These are phyloP conservation scores for Lepilemur ruficaudatus DNA, from an alignment of 2,797 vertebrate genomes.

Conservation along the genomic window DNA sequence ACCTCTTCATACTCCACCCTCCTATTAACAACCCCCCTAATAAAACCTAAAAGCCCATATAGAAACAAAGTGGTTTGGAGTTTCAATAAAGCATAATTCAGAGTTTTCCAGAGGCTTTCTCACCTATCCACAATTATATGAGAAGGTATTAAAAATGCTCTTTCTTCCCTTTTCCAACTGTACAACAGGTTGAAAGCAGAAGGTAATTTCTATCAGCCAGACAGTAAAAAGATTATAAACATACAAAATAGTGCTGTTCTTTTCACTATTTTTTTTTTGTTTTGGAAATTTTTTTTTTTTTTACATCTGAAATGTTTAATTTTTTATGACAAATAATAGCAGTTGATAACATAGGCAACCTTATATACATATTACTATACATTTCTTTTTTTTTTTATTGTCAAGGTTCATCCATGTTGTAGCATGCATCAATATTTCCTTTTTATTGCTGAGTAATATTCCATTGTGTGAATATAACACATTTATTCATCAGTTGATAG, in stretches of 20 bases:
- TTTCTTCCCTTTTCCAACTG: neutral
- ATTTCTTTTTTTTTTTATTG: neutral
- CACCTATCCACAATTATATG: neutral
- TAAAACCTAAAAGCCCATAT: neutral
- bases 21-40: neutral
- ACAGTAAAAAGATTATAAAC: neutral
- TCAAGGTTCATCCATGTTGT: too few species aligned
- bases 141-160: neutral
- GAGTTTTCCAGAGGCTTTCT: neutral
- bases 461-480: too few species aligned
- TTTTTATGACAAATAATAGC: neutral
- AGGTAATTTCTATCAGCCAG: neutral
- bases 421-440: too few species aligned
- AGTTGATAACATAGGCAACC: neutral
- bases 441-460: too few species aligned
- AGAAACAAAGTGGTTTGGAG: neutral
- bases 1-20: neutral
- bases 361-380: neutral
- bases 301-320: neutral
- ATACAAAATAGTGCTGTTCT: neutral
- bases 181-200: neutral
- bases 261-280: neutral
- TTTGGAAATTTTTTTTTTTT: neutral
- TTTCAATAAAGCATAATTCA: neutral
- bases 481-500: too few species aligned